phyloP scores from a whole-genome alignment of 2,797 vertebrate genomes.

The Tragopan temminckii region DNA sequence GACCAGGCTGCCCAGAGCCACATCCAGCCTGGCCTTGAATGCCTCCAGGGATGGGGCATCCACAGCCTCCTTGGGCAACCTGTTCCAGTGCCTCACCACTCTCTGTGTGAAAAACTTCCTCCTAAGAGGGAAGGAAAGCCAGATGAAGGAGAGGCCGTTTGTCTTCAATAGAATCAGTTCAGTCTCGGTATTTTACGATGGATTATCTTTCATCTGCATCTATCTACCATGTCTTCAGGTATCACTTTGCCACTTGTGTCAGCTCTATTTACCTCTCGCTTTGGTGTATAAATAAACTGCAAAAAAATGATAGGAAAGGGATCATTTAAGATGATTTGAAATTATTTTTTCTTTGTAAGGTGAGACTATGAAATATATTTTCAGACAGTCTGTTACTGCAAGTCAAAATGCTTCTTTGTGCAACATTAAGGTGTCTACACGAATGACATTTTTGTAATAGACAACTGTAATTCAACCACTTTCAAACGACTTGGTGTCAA shows the following conservation, averaged over 20 bases:
- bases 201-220: not conserved
- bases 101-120: no score
- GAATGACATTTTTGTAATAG: conserved; percentile 38
- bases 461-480: conserved; percentile 27
- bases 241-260: not conserved
- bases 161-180: not conserved
- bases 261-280: not conserved
- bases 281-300: not conserved
- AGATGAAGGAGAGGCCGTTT: not conserved
- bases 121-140: not conserved
- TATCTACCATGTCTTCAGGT: not conserved
- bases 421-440: conserved; percentile 18
- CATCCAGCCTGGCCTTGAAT: no score
- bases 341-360: not conserved
- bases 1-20: no score
- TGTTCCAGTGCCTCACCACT: no score
- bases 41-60: no score
- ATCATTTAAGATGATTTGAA: not conserved
- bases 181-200: not conserved
- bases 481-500: conserved; percentile 28
- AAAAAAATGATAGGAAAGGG: not conserved
- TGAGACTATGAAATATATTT: not conserved
- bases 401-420: conserved; percentile 49
- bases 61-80: no score
- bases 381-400: not conserved